Evolutionary conservation across 2,888 invertebrate species (phyloP).

Genomic region (Myopa testacea): DNA sequence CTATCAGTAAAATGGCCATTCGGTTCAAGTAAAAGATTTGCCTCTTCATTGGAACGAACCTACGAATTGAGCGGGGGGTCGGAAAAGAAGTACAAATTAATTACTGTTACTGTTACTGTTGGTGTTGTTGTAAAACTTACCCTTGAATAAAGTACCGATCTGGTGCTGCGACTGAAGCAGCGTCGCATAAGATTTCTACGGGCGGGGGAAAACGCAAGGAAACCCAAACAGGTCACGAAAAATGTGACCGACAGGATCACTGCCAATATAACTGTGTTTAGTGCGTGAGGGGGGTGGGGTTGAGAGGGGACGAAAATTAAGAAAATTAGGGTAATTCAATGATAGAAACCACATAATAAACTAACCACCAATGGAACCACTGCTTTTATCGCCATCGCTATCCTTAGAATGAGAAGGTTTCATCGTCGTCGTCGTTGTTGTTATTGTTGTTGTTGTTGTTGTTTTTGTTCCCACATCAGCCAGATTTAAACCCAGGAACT

Average conservation of each 20-base stretch:
- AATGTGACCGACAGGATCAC: constrained; percentile 58
- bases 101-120: too few relatives aligned
- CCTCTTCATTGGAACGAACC: constrained; percentile 65
- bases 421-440: constrained; percentile 1
- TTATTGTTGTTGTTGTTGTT: constrained; percentile 35
- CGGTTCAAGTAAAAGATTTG: constrained; percentile 63
- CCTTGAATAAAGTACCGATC: constrained; percentile 63
- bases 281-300: not conserved
- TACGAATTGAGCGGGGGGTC: constrained; percentile 36
- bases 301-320: not conserved
- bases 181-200: constrained; percentile 59
- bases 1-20: constrained; percentile 65
- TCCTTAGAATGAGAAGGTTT: not conserved
- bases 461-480: constrained; percentile 45
- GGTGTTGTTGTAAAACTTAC: constrained; percentile 48
- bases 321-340: constrained; percentile 19
- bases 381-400: constrained; percentile 43
- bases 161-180: constrained; percentile 57
- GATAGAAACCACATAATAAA: constrained; percentile 35
- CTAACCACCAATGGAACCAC: constrained; percentile 61
- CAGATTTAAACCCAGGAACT: constrained; percentile 59
- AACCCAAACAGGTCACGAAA: constrained; percentile 58
- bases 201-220: constrained; percentile 60
- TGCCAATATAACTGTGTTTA: constrained; percentile 56
- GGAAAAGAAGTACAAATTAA: not conserved